These are phyloP conservation scores for Antechinus stuartii DNA, from an alignment of 2,113 vertebrate species.

Conservation along the genomic window DNA sequence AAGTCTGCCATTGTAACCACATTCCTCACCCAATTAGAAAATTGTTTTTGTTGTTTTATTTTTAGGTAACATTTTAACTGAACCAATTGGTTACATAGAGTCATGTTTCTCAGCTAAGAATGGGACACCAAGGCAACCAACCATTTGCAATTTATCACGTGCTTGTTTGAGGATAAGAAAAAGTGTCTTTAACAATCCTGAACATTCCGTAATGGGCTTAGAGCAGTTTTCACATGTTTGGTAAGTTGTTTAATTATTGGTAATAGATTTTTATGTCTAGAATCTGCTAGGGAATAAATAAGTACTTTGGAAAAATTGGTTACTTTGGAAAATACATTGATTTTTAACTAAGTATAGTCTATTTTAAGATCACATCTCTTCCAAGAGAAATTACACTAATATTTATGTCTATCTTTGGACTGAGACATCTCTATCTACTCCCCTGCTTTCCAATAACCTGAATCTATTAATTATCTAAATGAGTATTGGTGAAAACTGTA, in stretches of 20 bases:
- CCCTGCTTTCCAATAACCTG: not conserved
- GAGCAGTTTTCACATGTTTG: slow-evolving; percentile 93
- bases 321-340: not conserved
- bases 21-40: not conserved
- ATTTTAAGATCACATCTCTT: not conserved
- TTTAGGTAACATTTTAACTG: slow-evolving; percentile 88
- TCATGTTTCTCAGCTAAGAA: slow-evolving; percentile 92
- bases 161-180: slow-evolving; percentile 87
- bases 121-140: slow-evolving; percentile 91
- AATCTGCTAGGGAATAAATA: slow-evolving; percentile 15
- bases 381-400: not conserved
- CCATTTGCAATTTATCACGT: slow-evolving; percentile 88
- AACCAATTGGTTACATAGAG: slow-evolving; percentile 90
- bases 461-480: slow-evolving; percentile 35
- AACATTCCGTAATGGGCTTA: slow-evolving; percentile 89
- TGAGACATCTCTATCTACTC: not conserved
- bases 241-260: slow-evolving; percentile 80
- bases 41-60: slow-evolving; percentile 40
- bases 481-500: slow-evolving; percentile 25
- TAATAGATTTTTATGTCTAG: slow-evolving; percentile 14
- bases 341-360: slow-evolving; percentile 6
- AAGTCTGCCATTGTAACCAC: not conserved
- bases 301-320: not conserved
- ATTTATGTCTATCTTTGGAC: not conserved
- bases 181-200: slow-evolving; percentile 91